Base-by-base conservation (phyloP, 2,797 vertebrate species). In the Hipposideros larvatus region DNA sequence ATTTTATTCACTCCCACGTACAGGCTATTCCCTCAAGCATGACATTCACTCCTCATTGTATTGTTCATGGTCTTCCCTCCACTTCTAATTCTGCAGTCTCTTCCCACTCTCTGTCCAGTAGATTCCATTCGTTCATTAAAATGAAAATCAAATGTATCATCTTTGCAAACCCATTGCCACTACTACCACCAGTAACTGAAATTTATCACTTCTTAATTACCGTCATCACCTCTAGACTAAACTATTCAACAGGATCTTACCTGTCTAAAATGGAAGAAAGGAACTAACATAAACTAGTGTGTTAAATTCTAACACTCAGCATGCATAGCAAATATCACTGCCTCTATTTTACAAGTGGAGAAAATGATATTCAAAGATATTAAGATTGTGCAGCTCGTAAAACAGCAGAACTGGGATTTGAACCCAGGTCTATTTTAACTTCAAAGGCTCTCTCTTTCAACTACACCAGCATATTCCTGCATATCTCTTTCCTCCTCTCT, bases 361-460 rank as follows among this genome's bases (percentile, higher is more conserved):
- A 90, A 77, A 90, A n/a, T 48, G 43, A 94, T 68, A 48, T 28
- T 94, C n/a, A 92, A 74, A 92, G n/a, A 74, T 21, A 92, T 31
- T 96, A 87, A 84, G 83, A 90, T 41, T 9, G 87, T 79, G 34
- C 5, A 68, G 68, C 63, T 74, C 84, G 11, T 66, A 55, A 74
- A 82, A 75, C 26, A 89, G 46, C 5, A 78, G 28, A 95, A 78
- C 34, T 66, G 37, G 55, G 43, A 83, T 70, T 24, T 70, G 31
- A 89, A 73, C 19, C 16, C 34, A 59, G 15, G 41, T 82, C 37
- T 75, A 26, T 70, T 57, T 92, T 92, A 68, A 91, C 31, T 68
- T 79, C 63, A 68, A 73, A 75, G 15, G 16, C 11, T 78, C 21
- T 71, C 8, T 65, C 53, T 61, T 63, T 75, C 43, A 89, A 34